These are phyloP conservation scores for Microctenopoma steveboyesi DNA, from an alignment of 2,797 vertebrate species.

Conservation along the genomic window DNA sequence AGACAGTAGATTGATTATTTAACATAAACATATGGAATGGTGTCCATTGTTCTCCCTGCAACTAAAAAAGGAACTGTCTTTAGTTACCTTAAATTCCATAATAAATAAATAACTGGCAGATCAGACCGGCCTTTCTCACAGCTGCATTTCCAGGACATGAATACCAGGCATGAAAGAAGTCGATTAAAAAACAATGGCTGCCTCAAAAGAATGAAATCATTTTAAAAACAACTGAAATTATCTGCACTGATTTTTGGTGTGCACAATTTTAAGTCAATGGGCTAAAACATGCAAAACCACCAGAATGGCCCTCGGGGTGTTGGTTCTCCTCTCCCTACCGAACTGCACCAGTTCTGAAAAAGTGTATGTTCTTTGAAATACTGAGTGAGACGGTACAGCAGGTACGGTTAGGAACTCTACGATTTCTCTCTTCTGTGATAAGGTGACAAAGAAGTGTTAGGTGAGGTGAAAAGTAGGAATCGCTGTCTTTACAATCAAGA, in stretches of 20 bases:
- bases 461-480: constrained; percentile 56
- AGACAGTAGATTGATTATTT: not conserved
- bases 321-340: not conserved
- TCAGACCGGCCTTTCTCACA: not conserved
- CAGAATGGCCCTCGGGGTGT: not conserved
- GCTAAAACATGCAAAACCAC: constrained; percentile 16
- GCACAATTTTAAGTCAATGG: not conserved
- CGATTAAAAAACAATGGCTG: not conserved
- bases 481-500: constrained; percentile 61
- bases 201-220: constrained; percentile 5
- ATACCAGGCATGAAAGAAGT: not conserved
- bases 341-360: not conserved
- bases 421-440: constrained; percentile 26
- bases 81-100: not conserved
- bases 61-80: no score
- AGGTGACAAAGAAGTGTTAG: constrained; percentile 51
- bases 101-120: not conserved
- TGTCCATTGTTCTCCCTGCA: no score
- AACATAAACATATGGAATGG: not conserved
- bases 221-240: constrained; percentile 2
- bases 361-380: not conserved
- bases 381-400: not conserved
- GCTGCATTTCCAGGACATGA: not conserved
- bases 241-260: not conserved
- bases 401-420: constrained; percentile 30